Evolutionary conservation across 64 coral and sea anemone genomes (phyloP).

Genomic region (Trachythela sp.): DNA sequence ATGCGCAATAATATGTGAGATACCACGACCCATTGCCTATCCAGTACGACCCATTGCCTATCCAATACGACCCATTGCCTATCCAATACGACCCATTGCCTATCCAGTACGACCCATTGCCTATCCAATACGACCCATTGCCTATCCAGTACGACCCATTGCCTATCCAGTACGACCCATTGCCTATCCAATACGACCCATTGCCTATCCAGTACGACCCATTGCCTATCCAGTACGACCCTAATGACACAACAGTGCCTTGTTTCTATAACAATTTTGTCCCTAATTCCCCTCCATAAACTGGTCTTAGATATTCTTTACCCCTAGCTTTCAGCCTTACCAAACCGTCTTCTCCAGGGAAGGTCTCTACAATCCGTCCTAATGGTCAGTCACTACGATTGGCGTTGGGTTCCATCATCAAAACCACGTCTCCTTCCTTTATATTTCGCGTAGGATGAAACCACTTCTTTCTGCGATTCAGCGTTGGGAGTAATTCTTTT

Average conservation of each 20-base stretch:
- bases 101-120: not conserved
- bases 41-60: not conserved
- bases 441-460: no score
- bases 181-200: not conserved
- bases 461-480: no score
- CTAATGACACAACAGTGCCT: not conserved
- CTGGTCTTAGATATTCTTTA: no score
- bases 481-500: no score
- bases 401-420: no score
- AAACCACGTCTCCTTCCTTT: no score
- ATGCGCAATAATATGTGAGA: not conserved
- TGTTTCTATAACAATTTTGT: not conserved
- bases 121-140: not conserved
- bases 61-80: not conserved
- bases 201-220: not conserved
- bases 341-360: no score
- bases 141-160: not conserved
- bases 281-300: not conserved
- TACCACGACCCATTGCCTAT: not conserved
- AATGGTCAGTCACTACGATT: no score
- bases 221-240: not conserved
- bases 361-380: no score
- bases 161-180: not conserved
- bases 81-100: not conserved
- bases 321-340: no score